Evolutionary conservation across 2,113 vertebrate genomes (phyloP).

Genomic region (Apteryx mantelli): DNA sequence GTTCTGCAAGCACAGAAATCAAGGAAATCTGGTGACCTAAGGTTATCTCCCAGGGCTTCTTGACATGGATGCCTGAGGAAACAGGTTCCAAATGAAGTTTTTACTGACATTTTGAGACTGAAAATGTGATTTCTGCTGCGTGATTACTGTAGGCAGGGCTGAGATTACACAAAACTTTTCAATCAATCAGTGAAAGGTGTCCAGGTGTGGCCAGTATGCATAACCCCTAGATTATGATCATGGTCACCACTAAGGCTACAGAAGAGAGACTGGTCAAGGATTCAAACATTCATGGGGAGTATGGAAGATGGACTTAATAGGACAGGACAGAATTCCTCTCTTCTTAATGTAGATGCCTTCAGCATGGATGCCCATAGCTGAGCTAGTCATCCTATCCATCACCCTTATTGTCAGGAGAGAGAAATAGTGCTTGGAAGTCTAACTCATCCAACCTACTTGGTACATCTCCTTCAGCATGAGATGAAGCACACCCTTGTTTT

Average conservation of each 20-base stretch:
- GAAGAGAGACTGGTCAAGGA: not conserved
- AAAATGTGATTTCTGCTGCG: not conserved
- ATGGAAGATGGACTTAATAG: not conserved
- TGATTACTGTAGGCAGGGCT: not conserved
- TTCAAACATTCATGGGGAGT: not conserved
- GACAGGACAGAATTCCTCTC: not conserved
- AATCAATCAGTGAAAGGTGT: not conserved
- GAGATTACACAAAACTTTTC: not conserved
- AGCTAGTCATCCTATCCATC: not conserved
- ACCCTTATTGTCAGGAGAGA: not conserved
- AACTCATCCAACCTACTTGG: not conserved
- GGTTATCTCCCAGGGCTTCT: not conserved
- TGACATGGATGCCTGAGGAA: not conserved
- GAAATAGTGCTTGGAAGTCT: not conserved
- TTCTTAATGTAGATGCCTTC: not conserved
- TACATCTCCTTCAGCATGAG: not conserved
- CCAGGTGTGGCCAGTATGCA: not conserved
- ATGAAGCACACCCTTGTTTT: not conserved
- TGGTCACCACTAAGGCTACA: not conserved
- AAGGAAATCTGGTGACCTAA: not conserved
- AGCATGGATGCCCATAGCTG: not conserved
- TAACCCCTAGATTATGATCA: not conserved
- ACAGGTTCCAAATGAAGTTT: not conserved
- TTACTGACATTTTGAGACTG: not conserved
- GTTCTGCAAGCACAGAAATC: not conserved